These are phyloP conservation scores for Hemicrepidius hirtus DNA, from an alignment of 2,888 invertebrate genomes.

Conservation along the genomic window DNA sequence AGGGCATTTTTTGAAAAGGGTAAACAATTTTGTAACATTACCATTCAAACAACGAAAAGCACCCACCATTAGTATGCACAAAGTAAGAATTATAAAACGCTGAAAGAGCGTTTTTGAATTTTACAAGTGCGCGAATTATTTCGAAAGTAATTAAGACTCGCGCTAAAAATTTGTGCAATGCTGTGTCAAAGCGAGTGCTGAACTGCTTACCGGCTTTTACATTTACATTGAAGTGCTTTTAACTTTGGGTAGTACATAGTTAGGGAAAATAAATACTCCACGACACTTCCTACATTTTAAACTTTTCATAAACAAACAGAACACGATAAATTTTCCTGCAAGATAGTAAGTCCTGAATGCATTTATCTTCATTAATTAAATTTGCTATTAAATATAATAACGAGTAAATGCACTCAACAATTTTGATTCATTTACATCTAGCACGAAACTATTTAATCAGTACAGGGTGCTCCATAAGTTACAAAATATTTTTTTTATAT, in stretches of 20 bases:
- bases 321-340: too few species aligned
- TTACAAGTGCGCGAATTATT: slow-evolving; percentile 19
- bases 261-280: too few species aligned
- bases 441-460: too few species aligned
- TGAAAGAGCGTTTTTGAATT: slow-evolving; percentile 10
- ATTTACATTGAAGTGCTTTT: slow-evolving; percentile 3
- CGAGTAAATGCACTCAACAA: too few species aligned
- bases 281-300: too few species aligned
- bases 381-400: too few species aligned
- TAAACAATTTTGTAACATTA: slow-evolving; percentile 8
- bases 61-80: slow-evolving; percentile 9
- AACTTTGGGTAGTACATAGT: background rate
- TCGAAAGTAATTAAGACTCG: slow-evolving; percentile 18
- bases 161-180: slow-evolving; percentile 7
- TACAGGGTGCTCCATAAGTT: too few species aligned
- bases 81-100: slow-evolving; percentile 20
- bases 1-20: background rate
- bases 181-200: slow-evolving; percentile 17
- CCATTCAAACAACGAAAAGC: slow-evolving; percentile 5
- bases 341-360: too few species aligned
- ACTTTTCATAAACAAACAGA: too few species aligned
- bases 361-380: too few species aligned
- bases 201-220: background rate
- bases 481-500: too few species aligned
- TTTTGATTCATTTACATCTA: too few species aligned